These are phyloP conservation scores for Bilobella aurantiaca DNA, from an alignment of 1,140 invertebrate genomes.

Conservation along the genomic window DNA sequence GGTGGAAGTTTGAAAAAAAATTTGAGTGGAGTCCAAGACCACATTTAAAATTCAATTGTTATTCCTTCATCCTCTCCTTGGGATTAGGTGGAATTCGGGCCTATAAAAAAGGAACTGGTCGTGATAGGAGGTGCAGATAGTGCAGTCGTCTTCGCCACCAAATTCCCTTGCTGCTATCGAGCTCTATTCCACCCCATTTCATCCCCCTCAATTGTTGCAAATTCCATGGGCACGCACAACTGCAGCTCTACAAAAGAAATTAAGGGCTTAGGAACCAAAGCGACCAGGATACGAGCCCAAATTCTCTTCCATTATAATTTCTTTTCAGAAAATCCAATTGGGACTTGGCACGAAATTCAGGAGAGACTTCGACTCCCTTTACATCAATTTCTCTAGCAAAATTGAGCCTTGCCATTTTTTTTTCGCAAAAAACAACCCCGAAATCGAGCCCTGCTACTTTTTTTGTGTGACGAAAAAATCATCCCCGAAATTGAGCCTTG, in stretches of 20 bases:
- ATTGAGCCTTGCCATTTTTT: too few species aligned
- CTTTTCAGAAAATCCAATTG: neutral
- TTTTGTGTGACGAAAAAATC: too few species aligned
- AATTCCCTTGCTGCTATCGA: neutral
- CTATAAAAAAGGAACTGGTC: neutral
- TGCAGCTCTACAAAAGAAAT: neutral
- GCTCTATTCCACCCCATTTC: neutral
- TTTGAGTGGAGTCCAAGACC: too few species aligned
- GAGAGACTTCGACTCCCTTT: too few species aligned
- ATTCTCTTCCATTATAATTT: neutral
- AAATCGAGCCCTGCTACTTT: too few species aligned
- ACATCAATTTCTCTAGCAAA: too few species aligned
- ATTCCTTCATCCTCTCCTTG: neutral
- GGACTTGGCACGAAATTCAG: neutral
- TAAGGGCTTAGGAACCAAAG: too few species aligned
- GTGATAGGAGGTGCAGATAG: neutral
- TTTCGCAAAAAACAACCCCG: too few species aligned
- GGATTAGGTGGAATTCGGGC: neutral
- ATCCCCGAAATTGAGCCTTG: too few species aligned
- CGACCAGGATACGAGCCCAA: too few species aligned
- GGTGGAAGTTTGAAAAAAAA: neutral
- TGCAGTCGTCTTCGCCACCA: neutral
- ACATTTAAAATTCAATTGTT: neutral
- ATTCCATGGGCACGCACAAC: neutral
- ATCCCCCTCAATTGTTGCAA: neutral